A percentile compares a stretch with the other conserved stretches of the same genome.
These are phyloP conservation scores for Psix sp. DNA, from an alignment of 1,140 invertebrate species.

Conservation along the genomic window DNA sequence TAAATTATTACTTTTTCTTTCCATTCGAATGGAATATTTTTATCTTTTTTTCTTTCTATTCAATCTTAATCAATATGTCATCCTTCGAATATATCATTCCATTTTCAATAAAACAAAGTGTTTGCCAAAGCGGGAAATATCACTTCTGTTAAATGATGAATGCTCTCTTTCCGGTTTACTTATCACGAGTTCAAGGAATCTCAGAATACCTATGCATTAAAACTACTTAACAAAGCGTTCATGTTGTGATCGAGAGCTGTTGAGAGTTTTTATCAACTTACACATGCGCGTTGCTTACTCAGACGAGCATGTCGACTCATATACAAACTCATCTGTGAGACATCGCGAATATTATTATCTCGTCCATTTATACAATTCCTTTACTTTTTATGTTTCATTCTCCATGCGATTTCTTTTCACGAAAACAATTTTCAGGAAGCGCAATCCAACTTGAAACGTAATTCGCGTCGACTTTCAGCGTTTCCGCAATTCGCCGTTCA, in stretches of 20 bases:
- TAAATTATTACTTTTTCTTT: too few species aligned
- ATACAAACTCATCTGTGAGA: conserved; percentile 8
- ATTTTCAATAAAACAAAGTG: conserved; percentile 5
- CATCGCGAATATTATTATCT: conserved; percentile 37
- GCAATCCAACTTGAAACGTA: too few species aligned
- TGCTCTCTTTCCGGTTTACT: conserved; percentile 40
- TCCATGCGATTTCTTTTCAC: neutral
- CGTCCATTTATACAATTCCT: conserved; percentile 13
- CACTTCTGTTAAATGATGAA: conserved; percentile 36
- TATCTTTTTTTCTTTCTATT: too few species aligned
- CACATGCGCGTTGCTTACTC: conserved; percentile 9
- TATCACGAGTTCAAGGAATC: conserved; percentile 48
- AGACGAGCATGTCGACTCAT: conserved; percentile 17
- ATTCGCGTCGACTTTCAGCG: too few species aligned
- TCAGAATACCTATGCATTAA: conserved; percentile 36
- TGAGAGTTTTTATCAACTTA: conserved; percentile 33
- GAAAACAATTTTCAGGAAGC: neutral
- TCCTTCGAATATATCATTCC: conserved; percentile 6
- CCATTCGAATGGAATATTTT: too few species aligned
- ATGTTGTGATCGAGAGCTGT: conserved; percentile 24
- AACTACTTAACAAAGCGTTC: conserved; percentile 35
- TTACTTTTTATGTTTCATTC: conserved; percentile 9
- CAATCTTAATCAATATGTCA: too few species aligned
- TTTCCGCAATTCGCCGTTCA: too few species aligned
- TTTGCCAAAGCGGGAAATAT: conserved; percentile 29